Base-by-base conservation (phyloP, 1,140 invertebrate genomes). In the Neelides sp. region DNA sequence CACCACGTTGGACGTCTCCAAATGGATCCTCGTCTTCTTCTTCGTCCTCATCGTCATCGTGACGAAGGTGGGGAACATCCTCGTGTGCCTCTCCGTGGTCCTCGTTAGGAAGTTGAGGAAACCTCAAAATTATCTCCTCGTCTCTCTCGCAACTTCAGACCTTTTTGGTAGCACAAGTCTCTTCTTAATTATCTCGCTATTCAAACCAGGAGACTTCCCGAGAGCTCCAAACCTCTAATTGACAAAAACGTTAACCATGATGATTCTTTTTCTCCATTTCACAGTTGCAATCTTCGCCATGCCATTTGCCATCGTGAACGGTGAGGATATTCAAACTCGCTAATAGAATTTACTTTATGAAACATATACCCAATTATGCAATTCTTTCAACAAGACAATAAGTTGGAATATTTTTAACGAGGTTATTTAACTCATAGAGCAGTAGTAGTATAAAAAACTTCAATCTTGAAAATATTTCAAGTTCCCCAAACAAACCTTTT, bases 41-140 rank as follows among this genome's bases (percentile, higher is more conserved):
- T 73, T 88, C 43, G 71, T 82, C 54, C 71, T 77, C 57, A 78
- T 89, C 24, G 85, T 87, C 54, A 66, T 86, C 39, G 80, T 78
- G 35, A 90, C 86, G 0, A 77, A 89, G 42, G 75, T 90, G 27
- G 89, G 89, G 24, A 95, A 95, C 68, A 79, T 89, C 41, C 71
- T 93, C 46, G 88, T 94, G 4, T 66, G 73, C 65, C 75, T 92
- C 5, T 85, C 87, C 27, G 87, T 94, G 7, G 83, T 82, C 61
- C 77, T 87, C 54, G 87, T 91, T 45, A 76, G 80, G 54, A 92
- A 92, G 64, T 69, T 94, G 65, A 39, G 58, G 15, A 60, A 60
- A 26, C 58, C 58, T 13, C 58, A 60, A 35, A 92, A 92, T 66
- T 88, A 90, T 65, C 70, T 92, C 28, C 74, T 92, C n/a, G 86